These are phyloP conservation scores for Minunthozetes semirufus DNA, from an alignment of 2,888 invertebrate species.

Conservation along the genomic window DNA sequence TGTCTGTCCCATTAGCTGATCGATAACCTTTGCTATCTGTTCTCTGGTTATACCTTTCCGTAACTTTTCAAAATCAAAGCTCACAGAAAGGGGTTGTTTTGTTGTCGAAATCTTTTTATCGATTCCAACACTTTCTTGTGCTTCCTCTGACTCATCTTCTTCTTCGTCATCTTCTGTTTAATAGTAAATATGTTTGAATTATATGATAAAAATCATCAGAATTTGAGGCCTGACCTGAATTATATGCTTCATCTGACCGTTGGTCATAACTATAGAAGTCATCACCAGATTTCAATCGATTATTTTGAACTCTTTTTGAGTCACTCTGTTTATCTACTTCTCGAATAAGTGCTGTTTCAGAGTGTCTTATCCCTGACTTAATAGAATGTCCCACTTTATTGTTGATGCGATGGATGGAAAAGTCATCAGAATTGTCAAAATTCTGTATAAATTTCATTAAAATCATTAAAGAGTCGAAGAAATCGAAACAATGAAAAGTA, in stretches of 20 bases:
- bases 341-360: slow-evolving; percentile 16
- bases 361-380: neutral
- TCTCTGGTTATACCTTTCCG: slow-evolving; percentile 21
- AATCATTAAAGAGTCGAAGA: neutral
- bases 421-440: slow-evolving; percentile 25
- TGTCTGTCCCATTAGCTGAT: slow-evolving; percentile 26
- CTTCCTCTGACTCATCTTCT: slow-evolving; percentile 17
- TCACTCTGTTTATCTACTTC: slow-evolving; percentile 4
- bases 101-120: neutral
- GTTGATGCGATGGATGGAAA: slow-evolving; percentile 25
- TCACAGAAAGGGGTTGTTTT: slow-evolving; percentile 1
- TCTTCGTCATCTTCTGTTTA: neutral
- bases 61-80: slow-evolving; percentile 24
- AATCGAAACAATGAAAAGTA: neutral
- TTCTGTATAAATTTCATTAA: neutral
- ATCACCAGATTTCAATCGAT: neutral
- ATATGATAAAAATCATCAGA: neutral
- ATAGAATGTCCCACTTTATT: slow-evolving; percentile 11
- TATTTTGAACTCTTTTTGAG: neutral
- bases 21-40: slow-evolving; percentile 36
- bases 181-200: neutral
- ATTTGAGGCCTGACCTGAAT: neutral
- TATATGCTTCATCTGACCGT: neutral
- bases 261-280: neutral
- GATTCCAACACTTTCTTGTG: neutral